Base-by-base conservation (phyloP, 2,888 invertebrate species). In the Steinernema carpocapsae region DNA sequence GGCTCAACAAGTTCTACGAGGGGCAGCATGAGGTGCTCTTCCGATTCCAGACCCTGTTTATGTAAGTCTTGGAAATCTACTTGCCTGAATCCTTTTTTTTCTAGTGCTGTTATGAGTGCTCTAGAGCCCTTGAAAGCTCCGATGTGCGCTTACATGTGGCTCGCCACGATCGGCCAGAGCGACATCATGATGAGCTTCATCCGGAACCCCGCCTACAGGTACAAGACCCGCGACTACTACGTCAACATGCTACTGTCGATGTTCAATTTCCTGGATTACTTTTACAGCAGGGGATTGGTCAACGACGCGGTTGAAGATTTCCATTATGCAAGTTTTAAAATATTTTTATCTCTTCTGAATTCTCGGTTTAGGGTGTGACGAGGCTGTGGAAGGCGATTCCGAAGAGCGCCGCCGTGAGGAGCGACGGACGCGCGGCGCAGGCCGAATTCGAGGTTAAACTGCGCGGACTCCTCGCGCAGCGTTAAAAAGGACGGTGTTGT, bases 141-240 rank as follows among this genome's bases (percentile, higher is more conserved):
- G 12, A 12, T n/a, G 12, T 64, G 64, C 64, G 64, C 64, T 17
- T 64, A 29, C n/a, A 29, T 29, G 7, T 64, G 64, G 64, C 64
- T 64, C 29, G 29, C 24, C 32, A 12, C 29, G 3, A 26, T 64
- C 14, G 64, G 64, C 29, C 12, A 64, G 10, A 22, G 32, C 17
- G 64, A 64, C 14, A 29, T 64, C 2, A 17, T 64, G 64, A 10
- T 64, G 7, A 37, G 64, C 14, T 64, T 64, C 32, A 37, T 64
- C 32, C 29, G 17, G 17, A 64, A 64, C 17, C 32, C 64, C 17
- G 64, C 64, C 17, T 32, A 32, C 64, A 64, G 29, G 26, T 64
- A 64, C 64, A 29, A 29, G 22, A 12, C 64, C 32, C 22, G 64
- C 17, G 64, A 64, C 17, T 32, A 29, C 32, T 64, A 64, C 64